These are phyloP conservation scores for Synaphobranchus kaupii DNA, from an alignment of 2,797 vertebrate genomes.

Conservation along the genomic window DNA sequence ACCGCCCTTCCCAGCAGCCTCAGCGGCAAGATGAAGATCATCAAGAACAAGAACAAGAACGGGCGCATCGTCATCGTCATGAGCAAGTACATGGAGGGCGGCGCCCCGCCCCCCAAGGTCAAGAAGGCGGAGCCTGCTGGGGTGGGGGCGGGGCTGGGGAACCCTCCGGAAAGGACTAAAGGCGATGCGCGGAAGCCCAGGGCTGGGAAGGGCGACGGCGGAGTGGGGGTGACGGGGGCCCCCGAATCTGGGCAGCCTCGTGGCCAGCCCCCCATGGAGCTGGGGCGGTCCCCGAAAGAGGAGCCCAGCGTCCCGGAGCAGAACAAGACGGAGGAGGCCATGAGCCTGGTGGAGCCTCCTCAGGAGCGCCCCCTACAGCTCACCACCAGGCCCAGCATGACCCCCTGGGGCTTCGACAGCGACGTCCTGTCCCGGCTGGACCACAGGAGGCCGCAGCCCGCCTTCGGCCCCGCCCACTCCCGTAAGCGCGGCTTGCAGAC, in stretches of 20 bases:
- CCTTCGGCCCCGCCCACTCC: slow-evolving; percentile 55
- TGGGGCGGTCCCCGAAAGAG: slow-evolving; percentile 62
- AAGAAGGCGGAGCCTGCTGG: slow-evolving; percentile 78
- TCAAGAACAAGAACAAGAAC: slow-evolving; percentile 99
- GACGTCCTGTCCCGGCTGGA: slow-evolving; percentile 55
- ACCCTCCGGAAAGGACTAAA: slow-evolving; percentile 57
- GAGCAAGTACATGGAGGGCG: slow-evolving; percentile 98
- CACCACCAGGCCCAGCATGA: slow-evolving; percentile 79
- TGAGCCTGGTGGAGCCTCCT: slow-evolving; percentile 64
- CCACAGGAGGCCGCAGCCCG: slow-evolving; percentile 66
- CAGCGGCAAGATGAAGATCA: slow-evolving; percentile 97
- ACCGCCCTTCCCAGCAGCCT: slow-evolving; percentile 70
- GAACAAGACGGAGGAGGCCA: slow-evolving; percentile 76
- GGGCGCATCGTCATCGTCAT: slow-evolving; percentile 98
- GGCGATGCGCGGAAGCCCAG: slow-evolving; percentile 56
- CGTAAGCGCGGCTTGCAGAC: slow-evolving; percentile 90
- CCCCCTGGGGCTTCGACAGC: slow-evolving; percentile 71
- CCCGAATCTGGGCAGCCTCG: slow-evolving; percentile 62
- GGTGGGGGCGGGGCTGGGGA: slow-evolving; percentile 52
- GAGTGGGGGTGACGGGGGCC: slow-evolving; percentile 51
- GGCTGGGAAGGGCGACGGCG: slow-evolving; percentile 61
- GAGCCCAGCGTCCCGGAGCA: slow-evolving; percentile 70
- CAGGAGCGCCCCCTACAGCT: slow-evolving; percentile 82
- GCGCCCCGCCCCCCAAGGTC: slow-evolving; percentile 85
- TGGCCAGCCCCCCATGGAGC: slow-evolving; percentile 66